Percentiles rank a stretch among this genome's conserved stretches.
Conservation (phyloP, 2,797 vertebrate genomes). For the Fistularia commersonii region DNA sequence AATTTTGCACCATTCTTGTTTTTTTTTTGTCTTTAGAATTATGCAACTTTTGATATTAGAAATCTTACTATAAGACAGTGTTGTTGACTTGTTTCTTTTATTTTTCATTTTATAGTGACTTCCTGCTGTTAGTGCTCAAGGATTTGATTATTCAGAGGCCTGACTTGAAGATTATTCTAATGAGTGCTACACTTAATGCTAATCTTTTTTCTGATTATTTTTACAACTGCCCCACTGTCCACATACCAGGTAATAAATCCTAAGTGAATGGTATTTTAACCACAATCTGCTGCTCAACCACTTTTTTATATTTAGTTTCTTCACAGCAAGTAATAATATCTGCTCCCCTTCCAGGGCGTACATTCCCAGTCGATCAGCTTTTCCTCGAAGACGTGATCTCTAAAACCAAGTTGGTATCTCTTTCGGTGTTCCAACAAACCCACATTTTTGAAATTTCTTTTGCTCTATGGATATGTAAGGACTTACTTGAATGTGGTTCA, state of each 20-base stretch:
- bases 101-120: constrained; percentile 80
- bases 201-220: constrained; percentile 95
- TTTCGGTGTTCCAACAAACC: too few relatives aligned
- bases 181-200: constrained; percentile 96
- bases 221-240: constrained; percentile 82
- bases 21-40: neutral
- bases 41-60: too few relatives aligned
- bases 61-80: too few relatives aligned
- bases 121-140: constrained; percentile 92
- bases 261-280: too few relatives aligned
- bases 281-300: neutral
- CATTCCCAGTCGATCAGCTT: constrained; percentile 93
- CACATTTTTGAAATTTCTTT: too few relatives aligned
- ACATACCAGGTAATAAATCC: constrained; percentile 85
- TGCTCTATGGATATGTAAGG: neutral
- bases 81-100: too few relatives aligned
- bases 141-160: constrained; percentile 86
- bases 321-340: neutral
- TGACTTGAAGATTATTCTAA: constrained; percentile 89
- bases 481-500: neutral
- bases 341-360: constrained; percentile 75
- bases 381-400: constrained; percentile 93
- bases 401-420: constrained; percentile 79
- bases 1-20: neutral
- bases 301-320: neutral